Evolutionary conservation across 2,888 invertebrate genomes (phyloP).

Genomic region (Endotricha flammealis): DNA sequence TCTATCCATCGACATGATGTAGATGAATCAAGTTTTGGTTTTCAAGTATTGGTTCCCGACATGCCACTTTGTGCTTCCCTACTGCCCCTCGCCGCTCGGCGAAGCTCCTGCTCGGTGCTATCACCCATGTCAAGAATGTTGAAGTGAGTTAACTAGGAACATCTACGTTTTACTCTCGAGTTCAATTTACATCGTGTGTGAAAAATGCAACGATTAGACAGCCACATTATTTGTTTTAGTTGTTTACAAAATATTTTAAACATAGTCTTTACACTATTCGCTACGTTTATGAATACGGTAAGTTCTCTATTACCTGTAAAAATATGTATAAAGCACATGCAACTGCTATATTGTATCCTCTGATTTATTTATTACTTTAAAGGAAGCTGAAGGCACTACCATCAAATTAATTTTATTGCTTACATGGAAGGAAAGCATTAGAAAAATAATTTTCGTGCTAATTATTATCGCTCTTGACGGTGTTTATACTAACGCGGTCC

Average conservation of each 20-base stretch:
- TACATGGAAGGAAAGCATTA: conserved; percentile 67
- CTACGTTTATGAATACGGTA: conserved; percentile 72
- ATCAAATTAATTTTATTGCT: conserved; percentile 71
- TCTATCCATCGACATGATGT: conserved; percentile 65
- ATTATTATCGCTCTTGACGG: conserved; percentile 57
- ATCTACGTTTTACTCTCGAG: conserved; percentile 50
- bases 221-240: conserved; percentile 60
- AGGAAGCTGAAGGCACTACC: conserved; percentile 77
- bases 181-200: conserved; percentile 56
- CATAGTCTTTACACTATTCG: conserved; percentile 61
- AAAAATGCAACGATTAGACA: conserved; percentile 72
- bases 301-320: conserved; percentile 72
- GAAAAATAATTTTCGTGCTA: conserved; percentile 69
- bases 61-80: conserved; percentile 56
- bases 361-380: conserved; percentile 50
- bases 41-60: conserved; percentile 59
- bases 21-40: conserved; percentile 63
- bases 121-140: conserved; percentile 59
- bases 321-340: conserved; percentile 73
- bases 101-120: conserved; percentile 38
- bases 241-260: conserved; percentile 67
- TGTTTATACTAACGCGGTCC: conserved; percentile 43
- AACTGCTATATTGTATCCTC: conserved; percentile 59
- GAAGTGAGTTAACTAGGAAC: conserved; percentile 65
- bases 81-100: conserved; percentile 21